Conservation (phyloP, 92 coral and sea anemone genomes). For the Chrysogorgia sp. region DNA sequence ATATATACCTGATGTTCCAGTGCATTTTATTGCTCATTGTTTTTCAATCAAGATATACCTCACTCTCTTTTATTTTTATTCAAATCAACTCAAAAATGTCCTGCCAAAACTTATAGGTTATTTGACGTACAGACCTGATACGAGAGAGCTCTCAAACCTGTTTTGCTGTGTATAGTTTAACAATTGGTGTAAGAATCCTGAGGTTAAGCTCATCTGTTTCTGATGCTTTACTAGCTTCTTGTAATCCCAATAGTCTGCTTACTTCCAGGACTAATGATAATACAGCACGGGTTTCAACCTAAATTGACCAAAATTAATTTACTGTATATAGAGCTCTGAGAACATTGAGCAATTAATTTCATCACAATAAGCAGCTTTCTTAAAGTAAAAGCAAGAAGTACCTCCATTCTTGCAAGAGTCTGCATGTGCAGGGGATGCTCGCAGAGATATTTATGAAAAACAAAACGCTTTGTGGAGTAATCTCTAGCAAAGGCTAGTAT, state of each 20-base stretch:
- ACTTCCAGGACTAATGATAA: conserved; percentile 78
- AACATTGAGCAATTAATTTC: background rate
- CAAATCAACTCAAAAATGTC: no score
- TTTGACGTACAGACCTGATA: no score
- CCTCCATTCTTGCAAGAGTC: conserved; percentile 90
- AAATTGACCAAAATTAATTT: background rate
- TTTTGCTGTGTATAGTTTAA: conserved; percentile 93
- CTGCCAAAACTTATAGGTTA: no score
- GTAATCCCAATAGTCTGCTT: conserved; percentile 73
- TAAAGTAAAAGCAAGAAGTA: conserved; percentile 15
- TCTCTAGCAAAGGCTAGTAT: conserved; percentile 82
- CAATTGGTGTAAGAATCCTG: conserved; percentile 78
- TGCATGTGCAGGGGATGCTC: conserved; percentile 90
- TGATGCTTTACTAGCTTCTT: conserved; percentile 74
- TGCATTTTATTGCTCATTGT: no score
- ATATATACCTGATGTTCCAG: no score
- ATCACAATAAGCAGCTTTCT: background rate
- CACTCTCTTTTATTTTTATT: no score
- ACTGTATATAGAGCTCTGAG: background rate
- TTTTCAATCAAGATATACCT: no score
- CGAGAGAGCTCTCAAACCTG: no score
- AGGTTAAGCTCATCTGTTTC: conserved; percentile 65
- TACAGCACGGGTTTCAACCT: conserved; percentile 87
- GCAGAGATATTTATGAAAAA: conserved; percentile 74
- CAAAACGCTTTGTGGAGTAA: conserved; percentile 73